Conservation (phyloP, 2,888 invertebrate species). For the Dermolepida albohirtum region DNA sequence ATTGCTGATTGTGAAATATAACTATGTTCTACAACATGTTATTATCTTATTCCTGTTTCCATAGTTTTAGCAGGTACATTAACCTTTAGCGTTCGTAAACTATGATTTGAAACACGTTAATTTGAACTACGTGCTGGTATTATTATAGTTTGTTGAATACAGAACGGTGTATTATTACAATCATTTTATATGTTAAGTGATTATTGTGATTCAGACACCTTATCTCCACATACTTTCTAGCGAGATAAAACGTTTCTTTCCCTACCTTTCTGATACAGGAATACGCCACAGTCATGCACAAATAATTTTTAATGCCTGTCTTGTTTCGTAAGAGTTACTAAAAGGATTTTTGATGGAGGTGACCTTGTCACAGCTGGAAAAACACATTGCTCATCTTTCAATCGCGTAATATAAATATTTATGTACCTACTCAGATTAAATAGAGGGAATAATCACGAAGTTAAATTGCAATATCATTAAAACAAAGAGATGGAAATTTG, state of each 20-base stretch:
- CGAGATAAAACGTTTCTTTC: conserved; percentile 16
- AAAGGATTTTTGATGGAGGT: conserved; percentile 24
- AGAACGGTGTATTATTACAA: conserved; percentile 30
- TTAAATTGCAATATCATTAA: neutral
- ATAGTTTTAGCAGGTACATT: conserved; percentile 25
- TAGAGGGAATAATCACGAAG: conserved; percentile 1
- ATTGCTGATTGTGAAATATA: too few species aligned
- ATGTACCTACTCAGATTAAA: conserved; percentile 21
- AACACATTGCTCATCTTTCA: conserved; percentile 31
- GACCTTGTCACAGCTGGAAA: conserved; percentile 21
- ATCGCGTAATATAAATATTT: conserved; percentile 2
- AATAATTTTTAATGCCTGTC: conserved; percentile 22
- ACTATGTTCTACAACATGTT: conserved; percentile 5
- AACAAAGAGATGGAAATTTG: too few species aligned
- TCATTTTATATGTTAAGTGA: conserved; percentile 29
- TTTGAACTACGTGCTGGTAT: conserved; percentile 29
- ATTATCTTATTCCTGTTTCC: conserved; percentile 28
- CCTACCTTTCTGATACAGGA: conserved; percentile 19
- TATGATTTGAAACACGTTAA: conserved; percentile 32
- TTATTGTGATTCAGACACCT: conserved; percentile 32
- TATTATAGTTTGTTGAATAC: conserved; percentile 26
- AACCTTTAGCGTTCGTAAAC: conserved; percentile 26
- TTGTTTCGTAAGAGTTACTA: conserved; percentile 10
- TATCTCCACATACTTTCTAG: conserved; percentile 28
- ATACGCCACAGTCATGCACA: conserved; percentile 31